Evolutionary conservation across 2,888 invertebrate genomes (phyloP).

Genomic region (Hirudinaria manillensis): DNA sequence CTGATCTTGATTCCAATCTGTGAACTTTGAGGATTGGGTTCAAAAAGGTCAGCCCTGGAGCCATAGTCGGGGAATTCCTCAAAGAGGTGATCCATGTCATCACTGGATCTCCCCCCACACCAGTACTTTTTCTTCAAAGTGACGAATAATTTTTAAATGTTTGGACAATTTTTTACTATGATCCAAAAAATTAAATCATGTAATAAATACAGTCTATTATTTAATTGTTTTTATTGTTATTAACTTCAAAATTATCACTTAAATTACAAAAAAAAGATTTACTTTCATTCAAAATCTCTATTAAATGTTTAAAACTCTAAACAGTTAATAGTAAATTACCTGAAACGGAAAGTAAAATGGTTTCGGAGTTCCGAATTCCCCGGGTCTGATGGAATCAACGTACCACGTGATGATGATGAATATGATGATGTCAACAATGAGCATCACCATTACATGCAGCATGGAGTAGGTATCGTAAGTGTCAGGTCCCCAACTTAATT

Average conservation of each 20-base stretch:
- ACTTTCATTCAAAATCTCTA: not conserved
- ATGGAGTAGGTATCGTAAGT: constrained; percentile 47
- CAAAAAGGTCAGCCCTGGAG: constrained; percentile 19
- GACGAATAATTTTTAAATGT: too few relatives aligned
- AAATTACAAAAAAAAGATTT: not conserved
- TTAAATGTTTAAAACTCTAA: too few relatives aligned
- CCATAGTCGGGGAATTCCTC: constrained; percentile 19
- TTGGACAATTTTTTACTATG: too few relatives aligned
- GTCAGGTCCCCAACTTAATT: constrained; percentile 45
- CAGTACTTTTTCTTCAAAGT: constrained; percentile 18
- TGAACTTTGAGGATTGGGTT: not conserved
- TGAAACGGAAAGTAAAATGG: constrained; percentile 29
- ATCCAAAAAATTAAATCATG: not conserved
- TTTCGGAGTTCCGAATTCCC: constrained; percentile 30
- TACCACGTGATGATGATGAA: constrained; percentile 29
- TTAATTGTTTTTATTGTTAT: not conserved
- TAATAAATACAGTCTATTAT: not conserved
- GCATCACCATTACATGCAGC: constrained; percentile 42
- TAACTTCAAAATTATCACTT: not conserved
- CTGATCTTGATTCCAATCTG: constrained; percentile 29
- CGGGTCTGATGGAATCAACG: constrained; percentile 27
- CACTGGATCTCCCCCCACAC: constrained; percentile 3
- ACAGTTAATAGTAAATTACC: not conserved
- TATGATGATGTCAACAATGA: constrained; percentile 31
- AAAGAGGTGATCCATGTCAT: not conserved